Evolutionary conservation across 2,797 vertebrate genomes (phyloP).

Genomic region (Spinus olivaceus): DNA sequence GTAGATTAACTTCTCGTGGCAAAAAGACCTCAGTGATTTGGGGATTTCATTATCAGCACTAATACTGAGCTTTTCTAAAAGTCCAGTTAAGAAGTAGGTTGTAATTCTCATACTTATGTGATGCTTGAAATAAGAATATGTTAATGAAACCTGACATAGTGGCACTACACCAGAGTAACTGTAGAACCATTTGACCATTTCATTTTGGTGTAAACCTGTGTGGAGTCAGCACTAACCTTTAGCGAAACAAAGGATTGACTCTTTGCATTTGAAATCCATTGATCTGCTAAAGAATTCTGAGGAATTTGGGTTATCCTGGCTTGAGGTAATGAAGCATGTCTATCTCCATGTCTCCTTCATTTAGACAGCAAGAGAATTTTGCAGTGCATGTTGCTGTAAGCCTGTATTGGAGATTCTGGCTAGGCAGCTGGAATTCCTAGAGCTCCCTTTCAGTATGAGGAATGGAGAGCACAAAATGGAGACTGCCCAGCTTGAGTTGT

Average conservation of each 20-base stretch:
- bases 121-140: neutral
- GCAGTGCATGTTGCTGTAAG: neutral
- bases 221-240: neutral
- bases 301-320: neutral
- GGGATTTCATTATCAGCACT: neutral
- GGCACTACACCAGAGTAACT: neutral
- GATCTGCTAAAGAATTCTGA: neutral
- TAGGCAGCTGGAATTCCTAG: neutral
- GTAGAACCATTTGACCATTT: neutral
- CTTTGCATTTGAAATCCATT: neutral
- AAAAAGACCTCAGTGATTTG: neutral
- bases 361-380: neutral
- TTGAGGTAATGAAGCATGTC: neutral
- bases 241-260: neutral
- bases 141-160: neutral
- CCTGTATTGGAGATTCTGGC: neutral
- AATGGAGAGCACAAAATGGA: slow-evolving; percentile 3
- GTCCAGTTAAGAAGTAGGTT: neutral
- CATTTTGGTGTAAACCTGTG: neutral
- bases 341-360: neutral
- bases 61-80: neutral
- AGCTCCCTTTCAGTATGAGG: neutral
- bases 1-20: neutral
- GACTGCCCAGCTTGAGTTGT: neutral
- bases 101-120: neutral